Evolutionary conservation across 1,140 invertebrate species (phyloP).

Genomic region (Bombus pyrosoma): DNA sequence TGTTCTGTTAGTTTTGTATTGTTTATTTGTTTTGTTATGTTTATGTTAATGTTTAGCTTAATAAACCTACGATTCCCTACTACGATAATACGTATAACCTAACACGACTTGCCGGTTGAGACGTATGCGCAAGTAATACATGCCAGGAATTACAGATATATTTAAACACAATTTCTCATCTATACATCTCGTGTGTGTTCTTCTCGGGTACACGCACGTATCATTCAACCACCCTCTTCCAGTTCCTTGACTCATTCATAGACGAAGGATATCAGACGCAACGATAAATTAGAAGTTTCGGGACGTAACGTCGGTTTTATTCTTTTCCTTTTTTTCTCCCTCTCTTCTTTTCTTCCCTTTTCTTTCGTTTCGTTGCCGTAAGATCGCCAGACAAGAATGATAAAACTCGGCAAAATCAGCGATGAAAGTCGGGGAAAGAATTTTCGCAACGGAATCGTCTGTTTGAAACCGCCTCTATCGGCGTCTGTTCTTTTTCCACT

Average conservation of each 20-base stretch:
- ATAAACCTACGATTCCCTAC: slow-evolving; percentile 67
- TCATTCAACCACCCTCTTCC: slow-evolving; percentile 46
- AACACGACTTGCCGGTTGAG: slow-evolving; percentile 65
- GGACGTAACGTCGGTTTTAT: slow-evolving; percentile 20
- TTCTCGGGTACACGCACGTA: slow-evolving; percentile 67
- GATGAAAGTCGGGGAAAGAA: not conserved
- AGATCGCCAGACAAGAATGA: slow-evolving; percentile 24
- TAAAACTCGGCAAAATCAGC: slow-evolving; percentile 14
- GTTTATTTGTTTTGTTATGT: slow-evolving; percentile 40
- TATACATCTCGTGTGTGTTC: slow-evolving; percentile 66
- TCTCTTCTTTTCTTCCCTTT: not conserved
- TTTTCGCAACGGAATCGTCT: not conserved
- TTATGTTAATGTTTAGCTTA: slow-evolving; percentile 63
- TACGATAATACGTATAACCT: slow-evolving; percentile 69
- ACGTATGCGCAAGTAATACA: slow-evolving; percentile 67
- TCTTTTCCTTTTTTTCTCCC: too few species aligned
- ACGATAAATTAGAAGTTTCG: slow-evolving; percentile 34
- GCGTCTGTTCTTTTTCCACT: not conserved
- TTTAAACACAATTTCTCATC: slow-evolving; percentile 49
- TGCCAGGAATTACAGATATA: slow-evolving; percentile 62
- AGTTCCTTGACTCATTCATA: slow-evolving; percentile 28
- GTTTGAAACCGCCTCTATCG: not conserved
- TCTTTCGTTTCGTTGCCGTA: not conserved
- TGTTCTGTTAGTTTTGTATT: slow-evolving; percentile 9
- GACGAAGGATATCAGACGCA: slow-evolving; percentile 36